These are phyloP conservation scores for Dolichopus griseipennis DNA, from an alignment of 2,888 invertebrate species.

Conservation along the genomic window DNA sequence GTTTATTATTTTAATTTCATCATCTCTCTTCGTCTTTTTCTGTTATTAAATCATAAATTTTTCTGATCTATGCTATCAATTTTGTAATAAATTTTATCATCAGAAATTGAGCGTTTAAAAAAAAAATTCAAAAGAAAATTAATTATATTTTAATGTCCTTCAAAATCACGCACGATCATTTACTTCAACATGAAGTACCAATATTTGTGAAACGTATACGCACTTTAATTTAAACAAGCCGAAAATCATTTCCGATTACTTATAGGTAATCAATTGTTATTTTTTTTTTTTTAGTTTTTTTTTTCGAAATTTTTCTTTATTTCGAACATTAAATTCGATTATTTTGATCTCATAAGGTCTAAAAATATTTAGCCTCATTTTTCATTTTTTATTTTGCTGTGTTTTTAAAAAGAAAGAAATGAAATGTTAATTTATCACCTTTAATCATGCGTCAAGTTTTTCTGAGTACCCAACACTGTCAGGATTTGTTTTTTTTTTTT, in stretches of 20 bases:
- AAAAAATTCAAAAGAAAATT: background rate
- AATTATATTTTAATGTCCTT: background rate
- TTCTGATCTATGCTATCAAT: background rate
- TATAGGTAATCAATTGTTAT: background rate
- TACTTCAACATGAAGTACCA: background rate
- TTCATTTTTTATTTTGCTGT: background rate
- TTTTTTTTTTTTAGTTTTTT: too few relatives aligned
- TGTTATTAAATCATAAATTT: background rate
- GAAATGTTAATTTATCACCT: slow-evolving; percentile 9
- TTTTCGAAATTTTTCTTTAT: too few relatives aligned
- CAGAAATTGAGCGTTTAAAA: background rate
- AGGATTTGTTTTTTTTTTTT: background rate
- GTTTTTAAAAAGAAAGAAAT: background rate
- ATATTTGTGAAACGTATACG: background rate
- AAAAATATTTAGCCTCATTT: background rate
- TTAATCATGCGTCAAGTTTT: slow-evolving; percentile 9
- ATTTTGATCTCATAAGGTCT: slow-evolving; percentile 6
- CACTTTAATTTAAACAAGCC: background rate
- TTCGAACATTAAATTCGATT: background rate
- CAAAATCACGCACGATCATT: background rate
- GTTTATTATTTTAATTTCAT: background rate
- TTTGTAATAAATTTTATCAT: background rate
- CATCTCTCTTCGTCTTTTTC: background rate
- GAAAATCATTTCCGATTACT: background rate
- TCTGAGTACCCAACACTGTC: background rate